Conservation (phyloP, 2,888 invertebrate species). For the Papilio demoleus region DNA sequence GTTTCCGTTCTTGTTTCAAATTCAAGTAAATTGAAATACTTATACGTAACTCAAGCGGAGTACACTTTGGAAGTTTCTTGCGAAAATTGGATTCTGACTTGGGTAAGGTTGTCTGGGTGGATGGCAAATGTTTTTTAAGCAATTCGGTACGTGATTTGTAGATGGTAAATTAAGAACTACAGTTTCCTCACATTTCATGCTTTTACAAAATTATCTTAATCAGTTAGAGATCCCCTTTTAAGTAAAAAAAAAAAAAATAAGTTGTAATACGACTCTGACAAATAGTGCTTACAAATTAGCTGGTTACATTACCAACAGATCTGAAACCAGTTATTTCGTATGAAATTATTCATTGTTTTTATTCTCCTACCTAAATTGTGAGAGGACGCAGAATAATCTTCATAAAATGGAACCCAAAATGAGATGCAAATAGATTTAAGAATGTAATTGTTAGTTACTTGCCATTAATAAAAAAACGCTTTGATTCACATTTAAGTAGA, state of each 20-base stretch:
- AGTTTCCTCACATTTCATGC: background rate
- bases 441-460: slow-evolving; percentile 5
- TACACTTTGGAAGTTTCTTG: background rate
- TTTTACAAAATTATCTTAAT: background rate
- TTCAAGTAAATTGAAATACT: slow-evolving; percentile 21
- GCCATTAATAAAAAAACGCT: slow-evolving; percentile 18
- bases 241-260: too few species aligned
- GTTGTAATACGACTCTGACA: too few species aligned
- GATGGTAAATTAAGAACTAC: background rate
- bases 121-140: background rate
- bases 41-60: slow-evolving; percentile 11
- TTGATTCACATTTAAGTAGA: background rate
- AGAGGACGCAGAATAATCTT: too few species aligned
- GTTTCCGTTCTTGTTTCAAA: slow-evolving; percentile 1
- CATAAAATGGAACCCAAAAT: too few species aligned
- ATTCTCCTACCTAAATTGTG: too few species aligned
- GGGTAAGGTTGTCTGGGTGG: background rate
- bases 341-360: too few species aligned
- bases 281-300: background rate
- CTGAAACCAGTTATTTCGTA: background rate
- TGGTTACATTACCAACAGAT: background rate
- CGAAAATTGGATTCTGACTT: slow-evolving; percentile 1
- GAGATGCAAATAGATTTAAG: background rate
- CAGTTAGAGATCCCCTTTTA: too few species aligned
- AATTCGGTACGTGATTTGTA: background rate